Evolutionary conservation across 2,113 vertebrate genomes (phyloP).

Genomic region (Colossoma macropomum): DNA sequence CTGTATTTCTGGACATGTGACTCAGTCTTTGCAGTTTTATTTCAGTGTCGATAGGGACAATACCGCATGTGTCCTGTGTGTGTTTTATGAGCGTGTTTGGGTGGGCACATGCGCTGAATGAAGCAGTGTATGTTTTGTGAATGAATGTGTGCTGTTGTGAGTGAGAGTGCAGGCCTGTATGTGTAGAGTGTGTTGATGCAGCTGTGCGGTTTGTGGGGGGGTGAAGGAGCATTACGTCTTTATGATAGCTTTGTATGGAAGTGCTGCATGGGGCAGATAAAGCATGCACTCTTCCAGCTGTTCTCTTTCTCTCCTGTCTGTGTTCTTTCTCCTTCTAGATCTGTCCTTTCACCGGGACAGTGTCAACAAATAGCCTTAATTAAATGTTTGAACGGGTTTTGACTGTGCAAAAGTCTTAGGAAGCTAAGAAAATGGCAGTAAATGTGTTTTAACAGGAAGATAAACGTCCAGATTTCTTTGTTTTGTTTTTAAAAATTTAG

Average conservation of each 20-base stretch:
- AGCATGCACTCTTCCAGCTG: not conserved
- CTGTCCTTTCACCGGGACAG: not conserved
- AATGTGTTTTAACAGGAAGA: no score
- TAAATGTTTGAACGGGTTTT: no score
- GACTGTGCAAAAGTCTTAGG: no score
- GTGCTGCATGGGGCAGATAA: conserved; percentile 11
- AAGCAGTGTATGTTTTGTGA: conserved; percentile 25
- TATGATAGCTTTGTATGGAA: conserved; percentile 21
- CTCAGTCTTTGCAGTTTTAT: not conserved
- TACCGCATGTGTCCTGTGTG: not conserved
- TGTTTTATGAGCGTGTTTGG: not conserved
- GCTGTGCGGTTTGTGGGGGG: conserved; percentile 11
- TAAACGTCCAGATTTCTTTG: no score
- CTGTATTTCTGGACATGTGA: not conserved
- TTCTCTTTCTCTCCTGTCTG: not conserved
- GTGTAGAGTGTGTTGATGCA: conserved; percentile 38
- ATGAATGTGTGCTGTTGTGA: conserved; percentile 24
- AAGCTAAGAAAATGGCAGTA: no score
- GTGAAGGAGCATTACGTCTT: not conserved
- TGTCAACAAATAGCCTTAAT: no score
- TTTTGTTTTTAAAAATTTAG: no score
- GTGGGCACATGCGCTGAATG: not conserved
- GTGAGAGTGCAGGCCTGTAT: conserved; percentile 24
- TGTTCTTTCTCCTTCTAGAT: not conserved
- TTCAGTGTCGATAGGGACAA: not conserved